Conservation (phyloP, 2,113 vertebrate species). For the Oryctolagus cuniculus region mOryCun1.1 NC_091443.1:42293001-42293500, state of each 20-base stretch:
- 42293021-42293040: not conserved
- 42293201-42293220: not conserved
- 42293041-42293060: not conserved
- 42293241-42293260: not conserved
- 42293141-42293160: rapidly evolving
- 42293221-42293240: not conserved
- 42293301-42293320: not conserved
- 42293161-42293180: not conserved
- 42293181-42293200: not conserved
- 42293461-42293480: conserved; percentile 41
- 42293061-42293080: conserved; percentile 80
- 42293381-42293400: conserved; percentile 47
- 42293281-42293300: not conserved
- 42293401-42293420: conserved; percentile 4
- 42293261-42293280: conserved; percentile 6
- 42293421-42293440: conserved; percentile 50
- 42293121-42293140: not conserved
- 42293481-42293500: conserved; percentile 10
- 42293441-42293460: conserved; percentile 53
- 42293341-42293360: not conserved
- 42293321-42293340: not conserved
- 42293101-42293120: not conserved
- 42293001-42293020: conserved; percentile 18
- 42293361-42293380: conserved; percentile 4
- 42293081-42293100: not conserved